phyloP scores from a whole-genome alignment of 2,113 vertebrate genomes.

The Scortum barcoo region DNA sequence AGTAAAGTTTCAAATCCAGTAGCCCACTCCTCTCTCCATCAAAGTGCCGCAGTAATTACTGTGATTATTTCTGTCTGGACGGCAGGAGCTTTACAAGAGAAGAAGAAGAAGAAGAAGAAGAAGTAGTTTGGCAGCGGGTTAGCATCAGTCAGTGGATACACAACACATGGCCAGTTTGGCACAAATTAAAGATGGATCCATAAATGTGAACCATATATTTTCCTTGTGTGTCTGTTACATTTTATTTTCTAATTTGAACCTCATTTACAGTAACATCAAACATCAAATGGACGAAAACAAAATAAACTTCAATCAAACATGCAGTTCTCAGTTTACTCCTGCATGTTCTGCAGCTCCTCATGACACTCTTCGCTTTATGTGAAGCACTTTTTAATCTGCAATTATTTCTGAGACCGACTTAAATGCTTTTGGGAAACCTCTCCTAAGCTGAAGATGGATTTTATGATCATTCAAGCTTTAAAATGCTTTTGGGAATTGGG shows the following conservation, averaged over 20 bases:
- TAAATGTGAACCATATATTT: not conserved
- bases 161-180: conserved; percentile 7
- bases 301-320: not conserved
- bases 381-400: not conserved
- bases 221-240: no score
- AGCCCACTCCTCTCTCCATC: not conserved
- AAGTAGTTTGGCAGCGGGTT: conserved; percentile 13
- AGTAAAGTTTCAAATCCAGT: no score
- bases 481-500: not conserved
- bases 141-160: not conserved
- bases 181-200: not conserved
- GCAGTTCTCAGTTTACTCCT: not conserved
- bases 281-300: not conserved
- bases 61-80: not conserved
- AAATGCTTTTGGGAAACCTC: not conserved
- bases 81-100: not conserved
- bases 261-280: not conserved
- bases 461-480: not conserved
- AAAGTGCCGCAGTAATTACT: not conserved
- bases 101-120: conserved; percentile 1
- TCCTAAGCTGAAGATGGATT: not conserved
- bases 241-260: not conserved
- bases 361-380: not conserved
- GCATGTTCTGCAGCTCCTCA: not conserved
- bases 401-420: not conserved